Evolutionary conservation across 2,113 vertebrate species (phyloP), one percentile per base, ranked within the genome.

Genomic region (Leiothrix lutea): DNA sequence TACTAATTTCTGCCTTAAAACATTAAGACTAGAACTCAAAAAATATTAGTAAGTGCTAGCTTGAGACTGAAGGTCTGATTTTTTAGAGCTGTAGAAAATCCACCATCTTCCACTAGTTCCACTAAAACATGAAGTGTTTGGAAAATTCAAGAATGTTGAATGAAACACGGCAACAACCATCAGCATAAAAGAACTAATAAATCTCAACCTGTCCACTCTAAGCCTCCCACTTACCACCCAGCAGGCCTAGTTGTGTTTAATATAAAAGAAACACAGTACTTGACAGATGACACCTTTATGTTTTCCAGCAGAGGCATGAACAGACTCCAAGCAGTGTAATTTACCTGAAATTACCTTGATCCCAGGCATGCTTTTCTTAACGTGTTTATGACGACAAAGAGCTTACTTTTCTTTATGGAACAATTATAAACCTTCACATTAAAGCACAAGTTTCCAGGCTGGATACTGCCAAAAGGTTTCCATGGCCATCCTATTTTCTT

Each of bases 291-390:
- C 40, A 94, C 53, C 79, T 85, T 79, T 79, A 38, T 54, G 74
- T 88, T 88, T 90, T 72, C 74, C 79, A 88, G 74, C 57, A 93
- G 40, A 84, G 56, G 28, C 11, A 5, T 19, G 38, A 90, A 90
- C 53, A 80, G 58, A 72, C 48, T 92, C 53, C 44, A 85, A 64
- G 24, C n/a, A 85, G 51, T 16, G 24, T 40, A 72, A 94, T 80
- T 86, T 72, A 88, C 56, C 71, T 82, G 62, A 93, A 90, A 92
- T 51, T 90, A 88, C 71, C 88, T 92, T 82, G 70, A 84, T 67
- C 82, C 47, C 57, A 91, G 48, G 47, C 61, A 91, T 71, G 36
- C 35, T 87, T 92, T 91, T 81, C 65, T 57, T 84, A 62, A 84
- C n/a, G 47, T 44, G 70, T 58, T 91, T 85, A 91, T 51, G 57